A percentile compares a stretch with the other conserved stretches of the same genome.
phyloP scores from a whole-genome alignment of 2,113 vertebrate species.

The Pygoscelis adeliae region DNA sequence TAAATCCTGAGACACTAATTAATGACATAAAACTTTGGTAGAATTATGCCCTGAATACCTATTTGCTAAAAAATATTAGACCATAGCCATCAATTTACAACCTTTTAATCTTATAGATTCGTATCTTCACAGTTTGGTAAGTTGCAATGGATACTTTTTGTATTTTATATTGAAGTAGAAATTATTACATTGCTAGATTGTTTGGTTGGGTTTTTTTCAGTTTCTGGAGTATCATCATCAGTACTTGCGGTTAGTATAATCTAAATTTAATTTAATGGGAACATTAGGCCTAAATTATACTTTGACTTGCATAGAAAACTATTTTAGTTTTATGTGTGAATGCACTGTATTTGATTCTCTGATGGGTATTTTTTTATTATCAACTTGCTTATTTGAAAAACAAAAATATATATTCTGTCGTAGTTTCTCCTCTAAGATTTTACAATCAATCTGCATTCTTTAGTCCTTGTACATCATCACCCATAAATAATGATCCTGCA shows the following conservation, averaged over 20 bases:
- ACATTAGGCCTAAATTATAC: not conserved
- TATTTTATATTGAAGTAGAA: not conserved
- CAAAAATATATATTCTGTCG: not conserved
- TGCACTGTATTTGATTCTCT: not conserved
- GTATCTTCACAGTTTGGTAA: not conserved
- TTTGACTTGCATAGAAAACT: not conserved
- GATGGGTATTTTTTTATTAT: not conserved
- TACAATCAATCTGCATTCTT: not conserved
- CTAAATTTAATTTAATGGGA: not conserved
- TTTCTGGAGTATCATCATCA: not conserved
- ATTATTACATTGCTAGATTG: not conserved
- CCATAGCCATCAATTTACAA: not conserved
- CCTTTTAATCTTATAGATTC: not conserved
- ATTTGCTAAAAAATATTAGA: not conserved
- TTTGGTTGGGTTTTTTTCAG: not conserved
- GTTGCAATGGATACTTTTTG: not conserved
- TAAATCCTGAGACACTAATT: not conserved
- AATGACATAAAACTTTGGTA: not conserved
- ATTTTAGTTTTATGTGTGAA: not conserved
- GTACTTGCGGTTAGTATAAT: not conserved
- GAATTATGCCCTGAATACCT: not conserved
- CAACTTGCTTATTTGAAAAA: not conserved
- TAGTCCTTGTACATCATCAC: not conserved
- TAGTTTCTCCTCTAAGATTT: not conserved
- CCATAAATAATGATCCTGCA: not conserved